Conservation (phyloP, 2,888 invertebrate species). For the Athripsodes cinereus region DNA sequence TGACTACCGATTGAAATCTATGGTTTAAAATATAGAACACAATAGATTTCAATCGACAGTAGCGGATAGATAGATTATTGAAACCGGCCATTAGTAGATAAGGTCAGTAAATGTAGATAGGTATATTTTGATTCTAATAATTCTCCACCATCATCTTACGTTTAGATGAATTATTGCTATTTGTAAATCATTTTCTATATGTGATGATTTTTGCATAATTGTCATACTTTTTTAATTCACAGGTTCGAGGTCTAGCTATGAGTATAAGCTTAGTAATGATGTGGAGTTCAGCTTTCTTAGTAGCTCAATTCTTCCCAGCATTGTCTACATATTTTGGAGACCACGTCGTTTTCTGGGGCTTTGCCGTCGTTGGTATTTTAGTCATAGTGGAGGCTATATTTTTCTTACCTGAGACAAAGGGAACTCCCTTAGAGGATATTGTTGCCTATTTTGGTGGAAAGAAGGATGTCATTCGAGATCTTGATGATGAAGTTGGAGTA, state of each 20-base stretch:
- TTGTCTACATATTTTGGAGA: slow-evolving; percentile 32
- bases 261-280: slow-evolving; percentile 38
- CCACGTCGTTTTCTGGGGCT: slow-evolving; percentile 37
- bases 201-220: too few relatives aligned
- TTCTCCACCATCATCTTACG: too few relatives aligned
- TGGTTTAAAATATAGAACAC: too few relatives aligned
- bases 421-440: slow-evolving; percentile 38
- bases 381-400: slow-evolving; percentile 34
- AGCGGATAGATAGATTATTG: too few relatives aligned
- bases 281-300: slow-evolving; percentile 37
- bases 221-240: slow-evolving; percentile 23
- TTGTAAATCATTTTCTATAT: too few relatives aligned
- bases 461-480: neutral
- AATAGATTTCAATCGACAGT: too few relatives aligned
- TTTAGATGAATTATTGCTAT: too few relatives aligned
- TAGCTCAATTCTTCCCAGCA: slow-evolving; percentile 14
- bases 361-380: slow-evolving; percentile 34
- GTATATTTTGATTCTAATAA: too few relatives aligned
- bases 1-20: too few relatives aligned
- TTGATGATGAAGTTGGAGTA: neutral
- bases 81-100: too few relatives aligned
- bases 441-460: slow-evolving; percentile 25
- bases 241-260: slow-evolving; percentile 38
- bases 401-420: slow-evolving; percentile 41
- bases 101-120: too few relatives aligned